Conservation (phyloP, 2,797 vertebrate species). For the Anolis apletophallus region DNA sequence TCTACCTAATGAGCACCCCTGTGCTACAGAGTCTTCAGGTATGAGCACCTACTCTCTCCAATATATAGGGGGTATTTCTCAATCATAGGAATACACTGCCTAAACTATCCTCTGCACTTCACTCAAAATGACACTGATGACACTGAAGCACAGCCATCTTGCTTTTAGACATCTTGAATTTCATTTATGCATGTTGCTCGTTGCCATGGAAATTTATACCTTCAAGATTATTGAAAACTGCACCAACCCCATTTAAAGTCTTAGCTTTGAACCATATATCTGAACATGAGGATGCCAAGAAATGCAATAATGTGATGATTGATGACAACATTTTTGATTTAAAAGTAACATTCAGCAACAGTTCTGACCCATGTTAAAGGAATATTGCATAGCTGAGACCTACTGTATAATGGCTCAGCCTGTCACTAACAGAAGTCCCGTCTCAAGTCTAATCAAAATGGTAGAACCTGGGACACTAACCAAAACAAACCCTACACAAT, state of each 20-base stretch:
- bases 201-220: conserved; percentile 22
- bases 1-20: no score
- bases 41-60: background rate
- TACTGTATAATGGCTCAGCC: background rate
- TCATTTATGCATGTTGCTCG: background rate
- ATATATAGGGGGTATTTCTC: background rate
- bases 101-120: background rate
- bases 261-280: background rate
- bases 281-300: conserved; percentile 11
- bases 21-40: background rate
- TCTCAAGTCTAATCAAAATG: background rate
- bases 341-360: background rate
- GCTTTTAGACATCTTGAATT: background rate
- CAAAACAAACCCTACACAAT: conserved; percentile 55
- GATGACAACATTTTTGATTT: background rate
- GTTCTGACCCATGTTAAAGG: no score
- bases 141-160: background rate
- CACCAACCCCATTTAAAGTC: background rate
- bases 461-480: conserved; percentile 35
- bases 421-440: background rate
- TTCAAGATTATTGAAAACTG: conserved; percentile 14
- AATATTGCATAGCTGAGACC: background rate
- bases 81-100: background rate
- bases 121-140: background rate
- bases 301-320: background rate